Conservation (phyloP, 2,113 vertebrate species). For the Platichthys stellatus region DNA sequence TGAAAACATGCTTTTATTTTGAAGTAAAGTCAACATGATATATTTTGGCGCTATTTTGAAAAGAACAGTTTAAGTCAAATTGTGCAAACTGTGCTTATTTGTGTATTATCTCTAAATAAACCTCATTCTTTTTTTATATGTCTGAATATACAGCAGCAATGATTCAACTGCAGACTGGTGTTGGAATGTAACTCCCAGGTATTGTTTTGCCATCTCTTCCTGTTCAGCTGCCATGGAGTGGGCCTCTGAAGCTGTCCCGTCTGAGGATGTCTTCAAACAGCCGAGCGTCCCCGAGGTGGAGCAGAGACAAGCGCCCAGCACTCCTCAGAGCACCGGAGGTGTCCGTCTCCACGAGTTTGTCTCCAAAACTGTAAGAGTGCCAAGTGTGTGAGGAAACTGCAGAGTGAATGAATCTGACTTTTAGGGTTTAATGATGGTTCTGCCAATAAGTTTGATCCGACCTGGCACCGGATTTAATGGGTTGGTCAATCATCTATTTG, state of each 20-base stretch:
- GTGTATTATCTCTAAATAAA: neutral
- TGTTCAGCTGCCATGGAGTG: constrained; percentile 86
- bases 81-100: neutral
- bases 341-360: constrained; percentile 92
- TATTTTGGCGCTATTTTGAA: neutral
- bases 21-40: neutral
- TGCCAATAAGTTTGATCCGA: neutral
- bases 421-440: neutral
- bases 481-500: neutral
- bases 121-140: neutral
- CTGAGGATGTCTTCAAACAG: constrained; percentile 78
- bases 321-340: constrained; percentile 84
- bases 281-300: constrained; percentile 75
- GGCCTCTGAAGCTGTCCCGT: constrained; percentile 87
- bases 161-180: neutral
- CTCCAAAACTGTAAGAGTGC: constrained; percentile 90
- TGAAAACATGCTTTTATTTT: neutral
- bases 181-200: neutral
- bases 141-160: neutral
- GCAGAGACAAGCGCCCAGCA: constrained; percentile 73
- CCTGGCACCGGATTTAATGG: neutral
- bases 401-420: neutral
- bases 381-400: neutral
- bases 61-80: too few relatives aligned
- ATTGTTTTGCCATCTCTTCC: constrained; percentile 25